A percentile compares a stretch with the other conserved stretches of the same genome.
Evolutionary conservation across 2,797 vertebrate species (phyloP).

Genomic region (Oreochromis grahami): DNA sequence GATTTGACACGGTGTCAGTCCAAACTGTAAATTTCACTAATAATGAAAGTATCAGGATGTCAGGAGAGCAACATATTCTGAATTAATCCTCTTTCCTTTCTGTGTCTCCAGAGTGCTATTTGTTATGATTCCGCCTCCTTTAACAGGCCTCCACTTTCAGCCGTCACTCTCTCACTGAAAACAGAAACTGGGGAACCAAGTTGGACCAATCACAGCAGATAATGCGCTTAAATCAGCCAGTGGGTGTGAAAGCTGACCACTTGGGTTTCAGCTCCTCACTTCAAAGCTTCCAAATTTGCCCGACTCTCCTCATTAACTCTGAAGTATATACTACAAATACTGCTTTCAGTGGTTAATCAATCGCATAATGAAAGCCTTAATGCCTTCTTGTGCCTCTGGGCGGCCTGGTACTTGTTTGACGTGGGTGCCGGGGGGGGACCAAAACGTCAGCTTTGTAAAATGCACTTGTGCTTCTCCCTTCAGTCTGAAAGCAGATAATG

Average conservation of each 20-base stretch:
- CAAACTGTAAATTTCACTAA: not conserved
- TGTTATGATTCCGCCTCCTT: constrained; percentile 23
- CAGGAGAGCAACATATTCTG: constrained; percentile 10
- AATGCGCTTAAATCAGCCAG: constrained; percentile 62
- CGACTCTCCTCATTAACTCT: constrained; percentile 58
- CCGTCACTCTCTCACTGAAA: constrained; percentile 39
- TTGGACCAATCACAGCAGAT: constrained; percentile 58
- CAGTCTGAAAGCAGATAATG: not conserved
- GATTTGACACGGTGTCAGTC: not conserved
- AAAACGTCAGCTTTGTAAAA: not conserved
- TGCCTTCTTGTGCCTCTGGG: constrained; percentile 13
- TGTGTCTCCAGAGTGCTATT: constrained; percentile 8
- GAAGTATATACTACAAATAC: constrained; percentile 45
- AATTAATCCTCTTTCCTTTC: constrained; percentile 20
- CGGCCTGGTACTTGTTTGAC: not conserved
- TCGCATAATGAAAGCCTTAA: constrained; percentile 56
- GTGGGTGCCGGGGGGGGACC: not conserved
- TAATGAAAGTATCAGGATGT: constrained; percentile 19
- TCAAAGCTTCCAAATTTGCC: constrained; percentile 60
- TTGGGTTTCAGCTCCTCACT: constrained; percentile 52
- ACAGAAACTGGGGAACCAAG: constrained; percentile 24
- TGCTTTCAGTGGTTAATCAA: constrained; percentile 58
- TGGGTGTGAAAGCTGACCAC: constrained; percentile 58
- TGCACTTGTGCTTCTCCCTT: not conserved
- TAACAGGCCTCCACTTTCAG: constrained; percentile 40